A percentile compares a stretch with the other conserved stretches of the same genome.
Evolutionary conservation across 2,888 invertebrate species (phyloP).

Genomic region (Hylaea fasciaria): DNA sequence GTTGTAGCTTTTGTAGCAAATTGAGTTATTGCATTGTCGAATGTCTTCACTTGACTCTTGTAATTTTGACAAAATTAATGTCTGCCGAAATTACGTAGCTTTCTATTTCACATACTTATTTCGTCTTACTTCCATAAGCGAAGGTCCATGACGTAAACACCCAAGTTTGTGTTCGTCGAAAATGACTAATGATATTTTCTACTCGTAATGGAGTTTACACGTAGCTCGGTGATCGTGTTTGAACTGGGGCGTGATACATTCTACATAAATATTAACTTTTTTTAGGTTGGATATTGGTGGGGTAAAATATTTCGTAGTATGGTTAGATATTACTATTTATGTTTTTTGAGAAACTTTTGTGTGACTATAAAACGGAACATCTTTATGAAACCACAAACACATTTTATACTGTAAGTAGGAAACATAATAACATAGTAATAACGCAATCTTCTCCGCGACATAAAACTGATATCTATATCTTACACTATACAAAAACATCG

Average conservation of each 20-base stretch:
- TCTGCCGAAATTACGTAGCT: conserved; percentile 23
- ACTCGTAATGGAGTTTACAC: conserved; percentile 46
- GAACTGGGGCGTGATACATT: conserved; percentile 30
- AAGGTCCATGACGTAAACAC: conserved; percentile 44
- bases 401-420: too few species aligned
- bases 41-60: conserved; percentile 11
- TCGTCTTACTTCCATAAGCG: conserved; percentile 27
- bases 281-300: neutral
- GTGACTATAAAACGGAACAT: too few species aligned
- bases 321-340: neutral
- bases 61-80: conserved; percentile 22
- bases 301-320: neutral
- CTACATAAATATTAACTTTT: conserved; percentile 14
- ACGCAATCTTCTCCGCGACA: too few species aligned
- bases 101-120: conserved; percentile 21
- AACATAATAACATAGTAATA: too few species aligned
- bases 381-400: too few species aligned
- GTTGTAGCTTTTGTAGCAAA: too few species aligned
- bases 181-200: conserved; percentile 53
- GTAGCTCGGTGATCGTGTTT: conserved; percentile 38
- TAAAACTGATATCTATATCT: too few species aligned
- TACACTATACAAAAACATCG: too few species aligned
- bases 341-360: too few species aligned
- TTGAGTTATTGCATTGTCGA: neutral
- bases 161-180: conserved; percentile 48